A percentile compares a stretch with the other conserved stretches of the same genome.
Evolutionary conservation across 2,797 vertebrate species (phyloP).

Genomic region (Typhlichthys subterraneus): DNA sequence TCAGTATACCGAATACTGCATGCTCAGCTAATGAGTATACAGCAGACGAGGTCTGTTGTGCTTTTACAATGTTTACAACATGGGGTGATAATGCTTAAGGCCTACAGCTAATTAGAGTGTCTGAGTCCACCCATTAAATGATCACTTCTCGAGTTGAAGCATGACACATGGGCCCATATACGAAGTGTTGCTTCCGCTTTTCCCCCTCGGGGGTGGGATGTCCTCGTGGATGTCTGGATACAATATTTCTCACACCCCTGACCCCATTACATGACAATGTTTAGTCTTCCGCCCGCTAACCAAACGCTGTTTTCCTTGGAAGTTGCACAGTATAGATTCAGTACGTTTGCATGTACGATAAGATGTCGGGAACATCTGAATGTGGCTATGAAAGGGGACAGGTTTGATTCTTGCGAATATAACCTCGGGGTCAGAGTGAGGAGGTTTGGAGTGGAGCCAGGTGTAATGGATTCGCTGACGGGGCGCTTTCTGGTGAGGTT

Average conservation of each 20-base stretch:
- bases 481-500: slow-evolving; percentile 21
- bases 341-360: too few relatives aligned
- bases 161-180: slow-evolving; percentile 2
- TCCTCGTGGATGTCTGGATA: slow-evolving; percentile 9
- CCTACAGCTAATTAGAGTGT: not conserved
- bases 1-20: too few relatives aligned
- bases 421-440: slow-evolving; percentile 24
- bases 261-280: slow-evolving; percentile 11
- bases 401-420: slow-evolving; percentile 39
- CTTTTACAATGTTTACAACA: not conserved
- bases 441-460: slow-evolving; percentile 42
- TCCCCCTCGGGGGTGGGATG: slow-evolving; percentile 5
- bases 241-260: slow-evolving; percentile 9
- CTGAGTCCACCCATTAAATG: not conserved
- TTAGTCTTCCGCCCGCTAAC: not conserved
- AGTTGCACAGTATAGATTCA: too few relatives aligned
- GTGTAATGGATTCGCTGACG: slow-evolving; percentile 50
- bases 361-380: not conserved
- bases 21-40: too few relatives aligned
- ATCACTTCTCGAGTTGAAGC: not conserved
- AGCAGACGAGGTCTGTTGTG: too few relatives aligned
- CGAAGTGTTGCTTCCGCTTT: slow-evolving; percentile 10
- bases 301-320: too few relatives aligned
- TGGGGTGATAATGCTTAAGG: not conserved
- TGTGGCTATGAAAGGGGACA: not conserved